These are phyloP conservation scores for Parazoanthus atlanticus DNA, from an alignment of 92 coral and sea anemone genomes.

Conservation along the genomic window DNA sequence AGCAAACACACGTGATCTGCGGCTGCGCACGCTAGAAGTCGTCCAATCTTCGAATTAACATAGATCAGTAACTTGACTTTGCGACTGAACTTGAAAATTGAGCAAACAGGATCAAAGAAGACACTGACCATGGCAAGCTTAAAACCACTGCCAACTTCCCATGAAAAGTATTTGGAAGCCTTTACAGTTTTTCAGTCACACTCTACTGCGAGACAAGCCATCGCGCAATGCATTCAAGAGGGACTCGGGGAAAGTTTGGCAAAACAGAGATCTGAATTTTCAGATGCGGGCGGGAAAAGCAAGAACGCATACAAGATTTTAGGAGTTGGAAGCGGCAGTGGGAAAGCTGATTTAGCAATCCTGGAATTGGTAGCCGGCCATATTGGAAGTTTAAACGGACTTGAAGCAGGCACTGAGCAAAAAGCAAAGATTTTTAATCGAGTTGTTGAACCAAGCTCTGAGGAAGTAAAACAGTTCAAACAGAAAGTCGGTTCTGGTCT, in stretches of 20 bases:
- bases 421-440: conserved; percentile 34
- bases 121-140: too few species aligned
- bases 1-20: too few species aligned
- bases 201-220: conserved; percentile 51
- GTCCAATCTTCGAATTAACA: too few species aligned
- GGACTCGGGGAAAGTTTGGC: conserved; percentile 34
- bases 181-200: conserved; percentile 34
- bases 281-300: background rate
- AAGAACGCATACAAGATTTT: conserved; percentile 31
- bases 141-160: too few species aligned
- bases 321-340: conserved; percentile 56
- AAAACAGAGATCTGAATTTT: background rate
- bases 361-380: conserved; percentile 39
- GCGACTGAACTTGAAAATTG: too few species aligned
- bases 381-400: conserved; percentile 1
- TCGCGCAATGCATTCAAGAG: conserved; percentile 40
- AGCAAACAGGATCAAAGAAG: too few species aligned
- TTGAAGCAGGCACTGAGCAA: background rate
- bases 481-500: conserved; percentile 16
- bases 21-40: too few species aligned
- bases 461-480: conserved; percentile 39
- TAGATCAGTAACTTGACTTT: too few species aligned
- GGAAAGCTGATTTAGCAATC: conserved; percentile 46
- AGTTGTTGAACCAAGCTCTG: conserved; percentile 47
- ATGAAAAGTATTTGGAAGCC: conserved; percentile 34